Percentiles rank a stretch among this genome's conserved stretches.
Conservation (phyloP, 92 coral and sea anemone species). For the Palythoa grandis region DNA sequence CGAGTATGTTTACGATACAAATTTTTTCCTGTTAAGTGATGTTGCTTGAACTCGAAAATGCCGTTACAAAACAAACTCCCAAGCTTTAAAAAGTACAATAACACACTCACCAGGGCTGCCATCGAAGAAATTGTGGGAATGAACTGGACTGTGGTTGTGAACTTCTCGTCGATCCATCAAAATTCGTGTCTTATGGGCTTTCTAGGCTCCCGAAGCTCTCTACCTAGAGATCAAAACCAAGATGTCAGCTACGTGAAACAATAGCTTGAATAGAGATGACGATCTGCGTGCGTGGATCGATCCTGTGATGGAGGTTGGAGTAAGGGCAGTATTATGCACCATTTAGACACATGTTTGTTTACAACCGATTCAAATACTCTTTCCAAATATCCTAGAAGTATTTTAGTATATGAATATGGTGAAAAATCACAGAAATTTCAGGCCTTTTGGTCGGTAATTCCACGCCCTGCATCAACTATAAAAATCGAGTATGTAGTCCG, state of each 20-base stretch:
- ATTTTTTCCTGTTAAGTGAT: slow-evolving; percentile 56
- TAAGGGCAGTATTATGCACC: slow-evolving; percentile 73
- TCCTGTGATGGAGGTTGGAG: slow-evolving; percentile 77
- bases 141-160: slow-evolving; percentile 98
- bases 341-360: slow-evolving; percentile 90
- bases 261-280: slow-evolving; percentile 80
- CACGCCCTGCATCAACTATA: slow-evolving; percentile 96
- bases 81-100: slow-evolving; percentile 44
- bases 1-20: slow-evolving; percentile 20
- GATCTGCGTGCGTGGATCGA: slow-evolving; percentile 87
- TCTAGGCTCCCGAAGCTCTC: slow-evolving; percentile 50
- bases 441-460: slow-evolving; percentile 73
- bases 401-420: slow-evolving; percentile 43
- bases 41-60: slow-evolving; percentile 53
- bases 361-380: slow-evolving; percentile 75
- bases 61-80: slow-evolving; percentile 60
- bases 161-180: slow-evolving; percentile 98
- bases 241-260: slow-evolving; percentile 83
- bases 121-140: slow-evolving; percentile 96
- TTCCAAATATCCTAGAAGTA: slow-evolving; percentile 65
- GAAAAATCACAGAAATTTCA: slow-evolving; percentile 57
- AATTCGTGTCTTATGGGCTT: slow-evolving; percentile 17
- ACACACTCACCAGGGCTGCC: slow-evolving; percentile 89
- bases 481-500: slow-evolving; percentile 86
- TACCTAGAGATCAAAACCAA: slow-evolving; percentile 85